phyloP scores from a whole-genome alignment of 2,797 vertebrate genomes.

The Mustela erminea region DNA sequence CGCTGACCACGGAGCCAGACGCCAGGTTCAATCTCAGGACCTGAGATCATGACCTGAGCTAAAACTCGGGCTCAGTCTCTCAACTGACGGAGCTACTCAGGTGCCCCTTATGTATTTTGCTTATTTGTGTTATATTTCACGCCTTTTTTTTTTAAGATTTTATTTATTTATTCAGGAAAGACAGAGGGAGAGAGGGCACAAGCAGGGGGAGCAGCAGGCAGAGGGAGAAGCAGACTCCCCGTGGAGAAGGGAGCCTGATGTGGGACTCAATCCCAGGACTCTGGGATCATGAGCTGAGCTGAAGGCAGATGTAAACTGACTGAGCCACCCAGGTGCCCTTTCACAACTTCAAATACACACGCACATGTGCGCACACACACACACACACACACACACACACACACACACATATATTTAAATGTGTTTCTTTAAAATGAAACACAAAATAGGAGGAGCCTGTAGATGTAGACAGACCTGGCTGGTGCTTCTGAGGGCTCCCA shows the following conservation, averaged over 20 bases:
- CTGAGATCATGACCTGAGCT: neutral
- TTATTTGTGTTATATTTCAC: neutral
- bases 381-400: neutral
- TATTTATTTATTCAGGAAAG: neutral
- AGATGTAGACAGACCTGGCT: neutral
- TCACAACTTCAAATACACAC: neutral
- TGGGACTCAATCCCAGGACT: too few relatives aligned
- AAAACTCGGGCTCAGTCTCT: neutral
- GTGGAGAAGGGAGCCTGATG: too few relatives aligned
- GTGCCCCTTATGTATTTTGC: neutral
- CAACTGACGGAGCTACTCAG: neutral
- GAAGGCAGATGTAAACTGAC: neutral
- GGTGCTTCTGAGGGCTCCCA: neutral
- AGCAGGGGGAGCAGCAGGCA: neutral
- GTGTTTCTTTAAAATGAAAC: neutral
- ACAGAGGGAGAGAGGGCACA: neutral
- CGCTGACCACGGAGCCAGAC: accelerated
- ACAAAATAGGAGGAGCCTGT: too few relatives aligned
- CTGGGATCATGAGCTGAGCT: neutral
- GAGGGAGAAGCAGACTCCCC: neutral
- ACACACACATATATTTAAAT: neutral
- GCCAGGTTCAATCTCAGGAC: neutral
- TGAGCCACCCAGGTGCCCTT: neutral
- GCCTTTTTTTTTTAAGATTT: neutral
- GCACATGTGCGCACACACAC: too few relatives aligned